Base-by-base conservation (phyloP, 2,113 vertebrate genomes). In the Rhegmatorhina hoffmannsi region DNA sequence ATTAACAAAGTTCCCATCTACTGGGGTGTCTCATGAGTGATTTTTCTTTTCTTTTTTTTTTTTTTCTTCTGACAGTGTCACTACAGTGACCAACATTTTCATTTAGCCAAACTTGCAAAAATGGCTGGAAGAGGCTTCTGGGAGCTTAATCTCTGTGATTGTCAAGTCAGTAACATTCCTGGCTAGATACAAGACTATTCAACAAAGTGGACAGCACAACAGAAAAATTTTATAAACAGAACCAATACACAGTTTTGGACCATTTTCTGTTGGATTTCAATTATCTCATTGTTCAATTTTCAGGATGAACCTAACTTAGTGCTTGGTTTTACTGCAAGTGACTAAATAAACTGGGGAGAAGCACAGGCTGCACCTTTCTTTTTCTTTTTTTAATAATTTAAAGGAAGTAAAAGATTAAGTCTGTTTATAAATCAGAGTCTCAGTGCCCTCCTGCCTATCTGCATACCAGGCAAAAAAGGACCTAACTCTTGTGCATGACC, bases 381-480 rank as follows among this genome's bases (percentile, higher is more conserved):
- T 33, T 24, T 12, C 13, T 8, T 56, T 33, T 13, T 28, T 28
- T 55, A 59, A 3, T 1, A 36, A 18, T 47, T 55, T 86, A 63
- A 85, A 64, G 14, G 6, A 90, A 60, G 6, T 77, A 40, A 40
- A 40, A 40, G 40, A 40, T 40, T 40, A 40, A 40, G 40, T 13
- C 12, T 13, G 13, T 40, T 13, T 40, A 40, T 40, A 40, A 40
- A 40, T 40, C n/a, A 26, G 63, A 5, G 18, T 33, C 29, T 80
- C 80, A 76, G 31, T 69, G 21, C 28, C 40, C 56, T 70, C 34
- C 21, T 78, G 43, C 26, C 28, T 17, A 78, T 70, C 74, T 96
- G 46, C 83, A 95, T 89, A 92, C 4, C 18, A 96, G 74, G 76
- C 80, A 97, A 84, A 70, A 85, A 84, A 18, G 25, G 40, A 91